Evolutionary conservation across 2,888 invertebrate genomes (phyloP).

Genomic region (Nomada goodeniana): DNA sequence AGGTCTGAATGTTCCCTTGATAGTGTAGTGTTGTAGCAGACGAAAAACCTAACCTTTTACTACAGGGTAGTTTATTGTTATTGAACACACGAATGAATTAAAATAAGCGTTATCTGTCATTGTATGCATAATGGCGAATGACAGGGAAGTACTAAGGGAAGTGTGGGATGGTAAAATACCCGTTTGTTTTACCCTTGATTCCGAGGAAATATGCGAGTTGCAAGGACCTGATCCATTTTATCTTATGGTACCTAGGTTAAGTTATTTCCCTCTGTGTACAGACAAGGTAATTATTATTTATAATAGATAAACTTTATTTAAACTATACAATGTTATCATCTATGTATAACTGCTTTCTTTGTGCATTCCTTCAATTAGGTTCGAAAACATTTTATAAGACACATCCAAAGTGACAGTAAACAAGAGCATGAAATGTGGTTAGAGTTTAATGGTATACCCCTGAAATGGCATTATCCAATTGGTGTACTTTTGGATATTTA

Average conservation of each 20-base stretch:
- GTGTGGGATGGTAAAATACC: conserved; percentile 98
- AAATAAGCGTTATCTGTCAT: conserved; percentile 10
- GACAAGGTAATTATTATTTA: conserved; percentile 90
- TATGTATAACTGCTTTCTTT: not conserved
- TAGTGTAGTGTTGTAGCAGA: conserved; percentile 38
- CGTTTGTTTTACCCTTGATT: conserved; percentile 94
- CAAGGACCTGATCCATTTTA: conserved; percentile 97
- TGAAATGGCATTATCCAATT: conserved; percentile 95
- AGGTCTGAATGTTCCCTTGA: no score
- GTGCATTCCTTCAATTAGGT: conserved; percentile 86
- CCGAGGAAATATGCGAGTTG: conserved; percentile 94
- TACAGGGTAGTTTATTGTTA: conserved; percentile 6
- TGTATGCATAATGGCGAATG: conserved; percentile 92
- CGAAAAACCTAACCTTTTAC: conserved; percentile 61
- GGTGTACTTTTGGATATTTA: conserved; percentile 95
- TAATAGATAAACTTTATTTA: not conserved
- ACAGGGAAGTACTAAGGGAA: conserved; percentile 96
- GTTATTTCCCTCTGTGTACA: conserved; percentile 97
- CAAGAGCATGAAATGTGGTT: conserved; percentile 97
- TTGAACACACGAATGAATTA: conserved; percentile 42
- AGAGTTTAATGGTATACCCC: conserved; percentile 95
- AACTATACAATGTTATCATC: conserved; percentile 36
- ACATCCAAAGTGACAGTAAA: conserved; percentile 89
- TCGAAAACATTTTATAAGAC: conserved; percentile 94
- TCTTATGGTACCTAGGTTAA: conserved; percentile 96